Evolutionary conservation across 1,140 invertebrate species (phyloP).

Genomic region (Drosophila dunni): DNA sequence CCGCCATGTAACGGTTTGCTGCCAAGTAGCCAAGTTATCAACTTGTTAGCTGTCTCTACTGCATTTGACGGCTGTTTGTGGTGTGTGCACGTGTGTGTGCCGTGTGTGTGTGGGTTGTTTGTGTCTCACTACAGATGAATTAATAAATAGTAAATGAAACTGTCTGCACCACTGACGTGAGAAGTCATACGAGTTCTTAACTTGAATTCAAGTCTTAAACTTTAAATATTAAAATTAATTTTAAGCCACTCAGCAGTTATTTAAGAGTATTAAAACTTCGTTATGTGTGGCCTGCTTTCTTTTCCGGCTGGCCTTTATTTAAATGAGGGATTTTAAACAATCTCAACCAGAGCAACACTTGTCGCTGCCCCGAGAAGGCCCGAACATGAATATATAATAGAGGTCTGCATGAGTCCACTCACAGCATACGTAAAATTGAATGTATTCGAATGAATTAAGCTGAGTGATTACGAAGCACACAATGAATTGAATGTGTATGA

Average conservation of each 20-base stretch:
- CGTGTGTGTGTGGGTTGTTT: too few species aligned
- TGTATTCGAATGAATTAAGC: too few species aligned
- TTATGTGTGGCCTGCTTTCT: neutral
- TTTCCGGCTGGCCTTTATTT: constrained; percentile 53
- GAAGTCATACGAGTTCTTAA: too few species aligned
- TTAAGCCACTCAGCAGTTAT: neutral
- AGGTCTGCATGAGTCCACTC: too few species aligned
- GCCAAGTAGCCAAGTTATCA: constrained; percentile 17
- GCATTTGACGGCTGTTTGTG: constrained; percentile 8
- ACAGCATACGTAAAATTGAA: too few species aligned
- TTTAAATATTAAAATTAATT: too few species aligned
- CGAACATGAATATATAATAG: constrained; percentile 15
- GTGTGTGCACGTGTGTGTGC: neutral
- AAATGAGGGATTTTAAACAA: constrained; percentile 56
- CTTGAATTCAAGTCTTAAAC: too few species aligned
- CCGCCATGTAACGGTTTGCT: constrained; percentile 50
- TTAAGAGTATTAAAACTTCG: neutral
- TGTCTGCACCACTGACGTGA: too few species aligned
- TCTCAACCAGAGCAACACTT: constrained; percentile 50
- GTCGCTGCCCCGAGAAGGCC: constrained; percentile 21
- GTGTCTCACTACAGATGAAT: too few species aligned
- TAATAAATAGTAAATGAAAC: too few species aligned
- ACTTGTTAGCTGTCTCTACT: constrained; percentile 7
- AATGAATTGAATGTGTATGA: too few species aligned
- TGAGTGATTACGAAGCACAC: too few species aligned